Base-by-base conservation (phyloP, 2,888 invertebrate genomes). In the Drosophila formosana region DNA sequence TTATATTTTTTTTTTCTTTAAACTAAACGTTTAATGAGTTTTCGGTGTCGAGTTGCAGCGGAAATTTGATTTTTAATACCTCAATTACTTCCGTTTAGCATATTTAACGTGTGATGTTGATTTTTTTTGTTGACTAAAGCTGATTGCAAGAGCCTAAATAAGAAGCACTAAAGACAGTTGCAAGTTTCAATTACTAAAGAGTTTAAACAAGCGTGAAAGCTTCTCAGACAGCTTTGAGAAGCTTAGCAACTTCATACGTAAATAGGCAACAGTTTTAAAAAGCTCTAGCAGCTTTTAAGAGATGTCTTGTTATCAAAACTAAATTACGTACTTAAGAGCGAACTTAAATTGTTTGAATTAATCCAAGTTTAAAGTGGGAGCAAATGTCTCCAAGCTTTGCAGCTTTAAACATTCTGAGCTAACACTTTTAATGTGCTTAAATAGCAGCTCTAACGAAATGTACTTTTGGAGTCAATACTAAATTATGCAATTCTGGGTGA, bases 71-170 rank as follows among this genome's bases (percentile, higher is more conserved):
- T 77, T 62, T 78, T 46, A 39, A 64, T 61, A 74, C 75, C 63
- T 69, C 64, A 80, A 78, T 78, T 60, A 58, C 70, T 78, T 77
- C 69, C 81, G 81, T 71, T 80, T 76, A 65, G 9, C 8, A 13
- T 1, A 23, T 43, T 18, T 25, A 13, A n/a, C 9, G 23, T 18
- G 9, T 43, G 25, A 32, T 9, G 39, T 28, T 26, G 28, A 26
- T 51, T 45, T 51, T 45, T 51, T 23, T 32, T 34, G 23, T n/a
- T 13, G n/a, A 13, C n/a, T 41, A 37, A 37, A 5, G n/a, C 37
- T 37, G n/a, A 7, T 32, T 32, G 11, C 28, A 11, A 34, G 11
- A 9, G 34, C 5, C 8, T 18, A 18, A 18, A 18, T 1, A 18
- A 18, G 2, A 18, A 18, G 2, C 18, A 18, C 18, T 18, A 18